These are phyloP conservation scores for Tetanocera ferruginea DNA, from an alignment of 2,888 invertebrate genomes.

Conservation along the genomic window DNA sequence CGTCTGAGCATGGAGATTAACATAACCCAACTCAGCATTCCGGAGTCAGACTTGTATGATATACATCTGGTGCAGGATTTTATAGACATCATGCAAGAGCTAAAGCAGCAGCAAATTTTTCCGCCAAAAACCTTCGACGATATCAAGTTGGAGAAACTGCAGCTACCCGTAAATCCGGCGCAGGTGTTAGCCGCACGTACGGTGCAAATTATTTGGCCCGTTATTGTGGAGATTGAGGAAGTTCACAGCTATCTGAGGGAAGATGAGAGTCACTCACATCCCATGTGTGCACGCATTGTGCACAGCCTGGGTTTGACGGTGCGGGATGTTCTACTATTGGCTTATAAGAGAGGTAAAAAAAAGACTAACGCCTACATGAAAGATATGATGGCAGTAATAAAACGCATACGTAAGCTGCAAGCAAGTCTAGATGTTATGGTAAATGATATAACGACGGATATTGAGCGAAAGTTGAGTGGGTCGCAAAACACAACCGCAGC, in stretches of 20 bases:
- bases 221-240: constrained; percentile 55
- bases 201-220: constrained; percentile 60
- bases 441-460: constrained; percentile 31
- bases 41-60: constrained; percentile 62
- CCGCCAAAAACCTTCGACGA: constrained; percentile 44
- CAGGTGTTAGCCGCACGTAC: constrained; percentile 60
- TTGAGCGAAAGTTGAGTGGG: background rate
- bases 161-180: constrained; percentile 56
- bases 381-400: constrained; percentile 54
- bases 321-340: constrained; percentile 55
- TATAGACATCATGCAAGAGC: constrained; percentile 51
- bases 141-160: constrained; percentile 50
- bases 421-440: constrained; percentile 39
- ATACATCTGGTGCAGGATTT: constrained; percentile 62
- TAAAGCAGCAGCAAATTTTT: constrained; percentile 52
- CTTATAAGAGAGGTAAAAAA: constrained; percentile 43
- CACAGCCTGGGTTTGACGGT: constrained; percentile 51
- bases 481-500: background rate
- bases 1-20: constrained; percentile 60
- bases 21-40: constrained; percentile 61
- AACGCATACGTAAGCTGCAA: constrained; percentile 55
- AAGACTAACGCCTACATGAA: constrained; percentile 41
- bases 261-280: constrained; percentile 49
- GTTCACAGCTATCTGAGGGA: constrained; percentile 48
- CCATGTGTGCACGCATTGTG: constrained; percentile 48